Percentiles rank a stretch among this genome's conserved stretches.
Evolutionary conservation across 23 tunicate genomes (phyloP).

Genomic region (Oikopleura albicans): DNA sequence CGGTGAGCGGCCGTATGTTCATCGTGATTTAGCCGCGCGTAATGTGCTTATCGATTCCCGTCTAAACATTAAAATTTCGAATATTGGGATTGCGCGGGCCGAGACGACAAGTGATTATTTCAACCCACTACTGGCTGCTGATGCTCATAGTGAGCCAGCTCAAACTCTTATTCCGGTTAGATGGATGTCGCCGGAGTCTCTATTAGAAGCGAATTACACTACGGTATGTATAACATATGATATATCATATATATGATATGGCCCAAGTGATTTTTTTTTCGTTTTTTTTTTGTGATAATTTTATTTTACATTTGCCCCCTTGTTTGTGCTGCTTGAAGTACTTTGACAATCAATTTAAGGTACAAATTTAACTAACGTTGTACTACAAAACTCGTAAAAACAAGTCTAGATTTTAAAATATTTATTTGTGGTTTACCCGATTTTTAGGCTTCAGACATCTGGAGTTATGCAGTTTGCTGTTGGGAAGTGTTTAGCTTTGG

Average conservation of each 20-base stretch:
- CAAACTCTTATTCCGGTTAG: conserved; percentile 9
- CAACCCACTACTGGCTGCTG: background rate
- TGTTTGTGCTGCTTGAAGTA: no score
- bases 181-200: conserved; percentile 14
- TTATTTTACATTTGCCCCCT: no score
- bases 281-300: no score
- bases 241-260: no score
- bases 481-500: conserved; percentile 13
- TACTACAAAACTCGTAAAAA: no score
- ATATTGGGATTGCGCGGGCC: conserved; percentile 7
- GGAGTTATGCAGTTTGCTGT: conserved; percentile 15
- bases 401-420: no score
- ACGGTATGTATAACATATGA: background rate
- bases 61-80: background rate
- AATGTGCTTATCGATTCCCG: conserved; percentile 1
- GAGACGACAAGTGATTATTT: background rate
- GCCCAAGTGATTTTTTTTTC: no score
- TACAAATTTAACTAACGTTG: no score
- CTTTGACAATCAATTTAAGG: no score
- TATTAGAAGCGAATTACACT: conserved; percentile 3
- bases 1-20: conserved; percentile 13
- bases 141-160: background rate
- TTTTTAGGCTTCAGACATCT: background rate
- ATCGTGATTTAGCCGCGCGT: conserved; percentile 13
- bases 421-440: no score